Evolutionary conservation across 2,797 vertebrate genomes (phyloP), one percentile per base, ranked within the genome.

Genomic region (Novumbra hubbsi): DNA sequence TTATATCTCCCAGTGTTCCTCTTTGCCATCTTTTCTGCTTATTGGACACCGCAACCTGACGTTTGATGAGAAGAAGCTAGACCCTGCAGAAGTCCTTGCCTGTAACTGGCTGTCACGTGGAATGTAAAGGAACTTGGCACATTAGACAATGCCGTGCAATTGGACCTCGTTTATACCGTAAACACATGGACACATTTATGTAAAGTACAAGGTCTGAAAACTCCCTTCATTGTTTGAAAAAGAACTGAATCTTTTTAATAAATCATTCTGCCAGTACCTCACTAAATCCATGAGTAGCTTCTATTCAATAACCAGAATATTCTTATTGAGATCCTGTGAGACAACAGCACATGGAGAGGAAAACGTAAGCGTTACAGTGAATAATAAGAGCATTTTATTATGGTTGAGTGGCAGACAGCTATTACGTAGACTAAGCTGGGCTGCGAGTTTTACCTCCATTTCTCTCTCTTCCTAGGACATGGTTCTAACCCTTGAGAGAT

Each of bases 1-100:
- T 91, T 88, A 91, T 85, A 41, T 89, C 89, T 88, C 89, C 87
- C 91, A 89, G 86, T 87, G 80, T 90, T 84, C 78, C 86, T 87
- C 81, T 85, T 83, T 45, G 28, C 28, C 28, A 30, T 91, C 91
- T 88, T 92, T 90, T 89, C 80, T 34, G 48, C 73, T 84, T 38
- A 74, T 82, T 80, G 81, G 90, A 90, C 82, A 82, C 83, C 80
- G 49, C 45, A 71, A 75, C 87, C 78, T 85, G 85, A 83, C 84
- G 71, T 80, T 85, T 79, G 78, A 32, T 48, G 24, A 65, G 65
- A 68, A 67, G 64, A 69, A 78, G 77, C 49, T 68, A 27, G 91
- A 90, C 83, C 78, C 83, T 87, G 81, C 68, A 67, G 76, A 73
- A 80, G 80, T 85, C 78, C 15, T 32, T 1, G 4, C 16, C 24